Evolutionary conservation across 2,113 vertebrate species (phyloP), one percentile per base, ranked within the genome.

Genomic region (Tapirus terrestris): DNA sequence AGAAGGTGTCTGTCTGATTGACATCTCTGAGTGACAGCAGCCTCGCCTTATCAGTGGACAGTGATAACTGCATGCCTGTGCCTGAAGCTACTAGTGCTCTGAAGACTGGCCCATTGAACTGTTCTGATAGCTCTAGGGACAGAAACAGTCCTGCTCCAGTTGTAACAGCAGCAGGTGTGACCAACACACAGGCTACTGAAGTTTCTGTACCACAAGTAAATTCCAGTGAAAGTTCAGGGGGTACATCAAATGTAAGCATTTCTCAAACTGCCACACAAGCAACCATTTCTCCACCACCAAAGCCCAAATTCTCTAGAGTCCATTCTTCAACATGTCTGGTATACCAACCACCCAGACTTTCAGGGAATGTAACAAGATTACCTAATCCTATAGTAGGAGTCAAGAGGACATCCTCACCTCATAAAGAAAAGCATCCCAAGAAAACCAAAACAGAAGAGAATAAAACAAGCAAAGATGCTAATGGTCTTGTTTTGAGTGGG

Each of bases 41-140:
- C 51, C 95, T 99, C 95, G 99, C 99, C 80, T 98, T 99, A 65
- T 99, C 98, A 63, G 96, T 99, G 96, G 98, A 99, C 98, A 99
- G 98, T 97, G 99, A 99, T 98, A 99, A 99, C 97, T 99, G 99
- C 98, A 99, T 98, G 96, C 98, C 98, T 96, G 98, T 99, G 96
- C 99, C 98, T 98, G 99, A 98, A 3, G 98, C 98, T 92, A 99
- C 98, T 45, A 98, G 98, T 81, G 88, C 98, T 98, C 96, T 97
- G 90, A 99, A 99, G 95, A 98, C 92, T 61, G 98, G 97, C 98
- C 97, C 98, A 2, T 65, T 98, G 94, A 98, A 98, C 96, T 98
- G 93, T 97, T 98, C 98, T 73, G 97, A 98, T 96, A 99, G 98
- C 96, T 98, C 98, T 97, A 98, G 98, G 95, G 98, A 92, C 95